phyloP scores from a whole-genome alignment of 2,888 invertebrate species.

The Ophion slaviceki region DNA sequence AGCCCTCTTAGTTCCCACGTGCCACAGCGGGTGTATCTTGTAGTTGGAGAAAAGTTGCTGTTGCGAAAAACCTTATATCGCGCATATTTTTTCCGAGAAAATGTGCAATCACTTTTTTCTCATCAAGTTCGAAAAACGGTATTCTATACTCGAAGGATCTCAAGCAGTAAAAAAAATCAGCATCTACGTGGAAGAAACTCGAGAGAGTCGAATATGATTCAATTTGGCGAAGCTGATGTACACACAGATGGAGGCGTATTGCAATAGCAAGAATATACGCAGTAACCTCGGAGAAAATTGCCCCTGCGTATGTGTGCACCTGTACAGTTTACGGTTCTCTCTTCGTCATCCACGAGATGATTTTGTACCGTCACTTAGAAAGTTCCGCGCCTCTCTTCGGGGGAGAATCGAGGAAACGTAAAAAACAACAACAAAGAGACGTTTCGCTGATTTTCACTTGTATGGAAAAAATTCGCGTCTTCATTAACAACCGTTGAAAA shows the following conservation, averaged over 20 bases:
- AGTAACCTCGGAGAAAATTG: constrained; percentile 60
- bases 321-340: constrained; percentile 22
- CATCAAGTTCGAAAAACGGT: neutral
- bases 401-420: neutral
- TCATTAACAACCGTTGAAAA: neutral
- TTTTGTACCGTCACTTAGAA: constrained; percentile 69
- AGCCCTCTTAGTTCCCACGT: too few species aligned
- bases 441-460: neutral
- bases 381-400: constrained; percentile 52
- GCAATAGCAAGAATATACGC: constrained; percentile 31
- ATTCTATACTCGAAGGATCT: neutral
- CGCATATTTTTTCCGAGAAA: too few species aligned
- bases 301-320: constrained; percentile 41
- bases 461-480: neutral
- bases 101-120: too few species aligned
- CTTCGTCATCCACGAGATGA: constrained; percentile 49
- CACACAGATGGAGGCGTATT: constrained; percentile 3
- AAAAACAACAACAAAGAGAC: constrained; percentile 9
- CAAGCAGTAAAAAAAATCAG: neutral
- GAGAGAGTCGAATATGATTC: constrained; percentile 1
- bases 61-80: too few species aligned
- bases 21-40: too few species aligned
- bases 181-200: neutral
- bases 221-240: neutral
- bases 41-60: too few species aligned